Evolutionary conservation across 2,113 vertebrate genomes (phyloP).

Genomic region (Eurypyga helias): DNA sequence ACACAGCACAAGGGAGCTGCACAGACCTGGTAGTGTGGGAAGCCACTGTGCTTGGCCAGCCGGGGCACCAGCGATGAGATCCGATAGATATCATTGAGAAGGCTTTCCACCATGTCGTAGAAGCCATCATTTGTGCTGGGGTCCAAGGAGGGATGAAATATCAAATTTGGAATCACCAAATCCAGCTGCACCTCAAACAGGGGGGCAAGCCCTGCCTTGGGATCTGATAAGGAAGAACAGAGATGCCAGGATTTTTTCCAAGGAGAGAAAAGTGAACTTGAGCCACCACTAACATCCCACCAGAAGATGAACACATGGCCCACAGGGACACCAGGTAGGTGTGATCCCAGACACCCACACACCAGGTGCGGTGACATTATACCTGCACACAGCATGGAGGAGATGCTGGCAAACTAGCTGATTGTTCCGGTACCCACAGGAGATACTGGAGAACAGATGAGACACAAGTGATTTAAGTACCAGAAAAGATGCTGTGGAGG

Average conservation of each 20-base stretch:
- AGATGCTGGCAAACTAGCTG: background rate
- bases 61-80: constrained; percentile 86
- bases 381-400: background rate
- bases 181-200: constrained; percentile 89
- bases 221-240: constrained; percentile 71
- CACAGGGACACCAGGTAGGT: background rate
- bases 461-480: background rate
- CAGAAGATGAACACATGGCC: rapidly evolving
- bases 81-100: constrained; percentile 82
- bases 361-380: background rate
- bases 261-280: background rate
- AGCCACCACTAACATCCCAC: background rate
- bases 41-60: constrained; percentile 70
- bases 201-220: constrained; percentile 73
- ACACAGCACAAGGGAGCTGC: rapidly evolving
- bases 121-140: constrained; percentile 76
- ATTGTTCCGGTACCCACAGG: background rate
- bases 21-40: constrained; percentile 88
- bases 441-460: background rate
- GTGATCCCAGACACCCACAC: background rate
- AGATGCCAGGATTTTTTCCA: background rate
- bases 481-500: background rate
- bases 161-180: constrained; percentile 83
- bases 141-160: constrained; percentile 90
- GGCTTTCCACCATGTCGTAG: constrained; percentile 81